Evolutionary conservation across 2,888 invertebrate species (phyloP).

Genomic region (Eupithecia insigniata): DNA sequence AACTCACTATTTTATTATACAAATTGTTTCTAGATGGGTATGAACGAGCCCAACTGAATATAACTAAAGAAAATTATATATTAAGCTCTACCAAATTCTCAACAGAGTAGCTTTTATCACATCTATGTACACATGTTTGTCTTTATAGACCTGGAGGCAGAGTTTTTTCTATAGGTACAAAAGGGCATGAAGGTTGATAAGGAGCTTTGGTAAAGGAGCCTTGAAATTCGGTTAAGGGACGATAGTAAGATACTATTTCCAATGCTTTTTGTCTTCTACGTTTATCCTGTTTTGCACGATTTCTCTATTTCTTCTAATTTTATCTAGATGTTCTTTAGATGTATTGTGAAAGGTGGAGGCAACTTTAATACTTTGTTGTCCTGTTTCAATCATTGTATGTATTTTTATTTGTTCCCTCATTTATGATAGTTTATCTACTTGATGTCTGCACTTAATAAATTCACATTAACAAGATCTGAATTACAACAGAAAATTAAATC

Average conservation of each 20-base stretch:
- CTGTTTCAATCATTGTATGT: constrained; percentile 16
- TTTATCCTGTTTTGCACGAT: constrained; percentile 36
- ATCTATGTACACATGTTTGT: too few relatives aligned
- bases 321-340: constrained; percentile 35
- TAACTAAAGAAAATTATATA: not conserved
- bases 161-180: not conserved
- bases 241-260: not conserved
- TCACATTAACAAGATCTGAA: not conserved
- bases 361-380: constrained; percentile 43
- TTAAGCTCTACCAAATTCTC: not conserved
- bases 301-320: constrained; percentile 26
- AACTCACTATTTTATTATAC: not conserved
- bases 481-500: not conserved
- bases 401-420: constrained; percentile 15
- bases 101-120: not conserved
- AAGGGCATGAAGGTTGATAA: not conserved
- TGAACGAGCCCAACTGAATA: not conserved
- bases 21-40: not conserved
- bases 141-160: too few relatives aligned
- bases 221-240: constrained; percentile 8
- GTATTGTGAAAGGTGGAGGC: constrained; percentile 48
- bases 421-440: constrained; percentile 13
- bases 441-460: constrained; percentile 15
- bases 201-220: constrained; percentile 17
- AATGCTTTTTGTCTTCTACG: constrained; percentile 30